phyloP scores from a whole-genome alignment of 2,888 invertebrate species.

The Hymenopus coronatus region DNA sequence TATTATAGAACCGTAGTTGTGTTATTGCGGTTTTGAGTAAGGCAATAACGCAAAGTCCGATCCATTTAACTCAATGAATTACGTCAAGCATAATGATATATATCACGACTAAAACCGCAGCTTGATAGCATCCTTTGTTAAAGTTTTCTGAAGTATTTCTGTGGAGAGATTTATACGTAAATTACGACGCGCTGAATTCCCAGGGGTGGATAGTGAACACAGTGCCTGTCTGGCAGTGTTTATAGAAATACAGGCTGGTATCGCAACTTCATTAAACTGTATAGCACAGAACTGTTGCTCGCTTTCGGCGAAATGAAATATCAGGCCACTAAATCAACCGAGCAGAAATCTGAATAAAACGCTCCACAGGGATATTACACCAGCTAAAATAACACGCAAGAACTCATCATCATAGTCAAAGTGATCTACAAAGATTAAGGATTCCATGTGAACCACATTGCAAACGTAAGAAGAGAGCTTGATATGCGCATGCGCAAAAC shows the following conservation, averaged over 20 bases:
- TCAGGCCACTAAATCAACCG: not conserved
- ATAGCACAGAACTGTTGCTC: not conserved
- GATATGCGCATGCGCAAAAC: no score
- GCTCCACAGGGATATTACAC: not conserved
- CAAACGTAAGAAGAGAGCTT: no score
- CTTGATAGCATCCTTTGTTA: not conserved
- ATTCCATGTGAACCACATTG: not conserved
- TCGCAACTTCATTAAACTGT: not conserved
- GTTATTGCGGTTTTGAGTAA: not conserved
- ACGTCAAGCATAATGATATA: not conserved
- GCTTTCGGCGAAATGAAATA: not conserved
- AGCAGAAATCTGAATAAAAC: not conserved
- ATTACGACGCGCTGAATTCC: not conserved
- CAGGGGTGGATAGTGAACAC: not conserved
- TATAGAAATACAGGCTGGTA: not conserved
- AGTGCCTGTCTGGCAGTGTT: not conserved
- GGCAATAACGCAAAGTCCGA: not conserved
- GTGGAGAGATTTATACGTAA: not conserved
- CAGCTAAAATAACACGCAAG: not conserved
- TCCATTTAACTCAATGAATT: not conserved
- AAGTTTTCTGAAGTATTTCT: not conserved
- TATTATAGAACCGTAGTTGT: not conserved
- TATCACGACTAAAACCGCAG: not conserved
- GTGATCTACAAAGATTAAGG: not conserved
- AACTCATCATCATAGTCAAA: not conserved